These are phyloP conservation scores for Leptopilina myrica DNA, from an alignment of 2,888 invertebrate genomes.

Conservation along the genomic window DNA sequence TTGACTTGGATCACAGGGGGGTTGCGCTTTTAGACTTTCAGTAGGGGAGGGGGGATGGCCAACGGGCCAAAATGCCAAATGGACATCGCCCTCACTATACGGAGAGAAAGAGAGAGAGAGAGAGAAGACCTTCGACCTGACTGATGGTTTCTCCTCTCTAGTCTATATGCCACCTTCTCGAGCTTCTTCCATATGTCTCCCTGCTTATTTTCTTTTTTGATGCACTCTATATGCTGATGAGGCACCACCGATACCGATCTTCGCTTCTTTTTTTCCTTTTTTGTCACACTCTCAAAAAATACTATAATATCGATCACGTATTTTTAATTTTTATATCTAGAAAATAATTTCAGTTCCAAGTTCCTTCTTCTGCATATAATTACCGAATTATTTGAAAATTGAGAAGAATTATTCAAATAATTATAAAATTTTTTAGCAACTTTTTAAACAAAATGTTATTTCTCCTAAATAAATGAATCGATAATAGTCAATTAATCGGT, in stretches of 20 bases:
- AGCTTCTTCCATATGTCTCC: conserved; percentile 48
- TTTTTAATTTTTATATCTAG: background rate
- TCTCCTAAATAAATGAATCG: too few species aligned
- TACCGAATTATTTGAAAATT: too few species aligned
- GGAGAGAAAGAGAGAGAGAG: too few species aligned
- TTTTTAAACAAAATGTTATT: too few species aligned
- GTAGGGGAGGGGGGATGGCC: conserved; percentile 64
- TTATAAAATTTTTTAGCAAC: too few species aligned
- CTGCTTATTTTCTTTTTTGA: conserved; percentile 58
- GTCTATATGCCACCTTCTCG: conserved; percentile 58
- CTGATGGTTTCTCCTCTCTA: conserved; percentile 70
- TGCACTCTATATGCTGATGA: conserved; percentile 74
- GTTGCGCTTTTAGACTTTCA: conserved; percentile 46
- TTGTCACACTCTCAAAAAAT: conserved; percentile 46
- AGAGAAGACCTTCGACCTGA: conserved; percentile 64
- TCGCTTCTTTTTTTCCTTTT: conserved; percentile 8
- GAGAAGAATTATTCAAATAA: too few species aligned
- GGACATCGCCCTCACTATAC: conserved; percentile 70
- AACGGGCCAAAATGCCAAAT: conserved; percentile 71
- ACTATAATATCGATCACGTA: background rate
- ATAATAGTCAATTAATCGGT: too few species aligned
- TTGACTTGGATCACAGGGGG: conserved; percentile 67
- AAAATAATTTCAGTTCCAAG: too few species aligned
- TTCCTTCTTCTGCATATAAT: too few species aligned
- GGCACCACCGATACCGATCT: conserved; percentile 53